Percentiles rank a stretch among this genome's conserved stretches.
phyloP scores from a whole-genome alignment of 1,140 invertebrate species.

The Drosophila ohnishii region DNA sequence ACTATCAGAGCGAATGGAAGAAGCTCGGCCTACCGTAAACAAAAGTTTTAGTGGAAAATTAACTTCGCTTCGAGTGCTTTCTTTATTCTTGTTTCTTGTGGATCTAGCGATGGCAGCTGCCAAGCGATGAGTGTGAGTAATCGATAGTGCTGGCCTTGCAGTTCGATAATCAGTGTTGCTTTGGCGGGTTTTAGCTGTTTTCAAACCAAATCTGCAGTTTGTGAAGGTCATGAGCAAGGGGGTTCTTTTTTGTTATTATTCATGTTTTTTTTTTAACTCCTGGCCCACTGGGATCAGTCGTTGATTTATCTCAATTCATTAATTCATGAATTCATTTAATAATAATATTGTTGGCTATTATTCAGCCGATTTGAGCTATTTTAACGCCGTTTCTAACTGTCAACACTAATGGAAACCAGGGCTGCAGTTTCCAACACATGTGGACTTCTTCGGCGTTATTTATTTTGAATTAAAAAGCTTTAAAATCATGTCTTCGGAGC shows the following conservation, averaged over 20 bases:
- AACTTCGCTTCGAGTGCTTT: slow-evolving; percentile 35
- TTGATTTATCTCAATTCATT: too few species aligned
- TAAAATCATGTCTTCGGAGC: slow-evolving; percentile 75
- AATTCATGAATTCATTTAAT: too few species aligned
- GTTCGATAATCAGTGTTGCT: not conserved
- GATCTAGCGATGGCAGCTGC: slow-evolving; percentile 10
- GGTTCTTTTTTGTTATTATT: not conserved
- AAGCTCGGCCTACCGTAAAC: slow-evolving; percentile 45
- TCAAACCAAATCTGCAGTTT: not conserved
- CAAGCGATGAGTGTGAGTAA: slow-evolving; percentile 20
- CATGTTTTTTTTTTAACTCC: not conserved
- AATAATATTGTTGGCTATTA: not conserved
- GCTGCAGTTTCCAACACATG: slow-evolving; percentile 39
- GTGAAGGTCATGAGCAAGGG: not conserved
- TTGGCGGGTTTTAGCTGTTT: not conserved
- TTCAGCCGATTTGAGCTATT: not conserved
- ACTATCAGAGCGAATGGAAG: slow-evolving; percentile 17
- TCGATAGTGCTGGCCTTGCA: slow-evolving; percentile 11
- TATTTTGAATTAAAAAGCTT: slow-evolving; percentile 32
- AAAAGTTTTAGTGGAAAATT: slow-evolving; percentile 28
- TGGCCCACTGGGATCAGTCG: not conserved
- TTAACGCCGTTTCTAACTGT: not conserved
- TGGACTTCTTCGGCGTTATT: slow-evolving; percentile 30
- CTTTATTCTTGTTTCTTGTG: slow-evolving; percentile 20
- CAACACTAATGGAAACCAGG: slow-evolving; percentile 15